Percentiles rank a stretch among this genome's conserved stretches.
Conservation (phyloP, 2,888 invertebrate species). For the Octodonta nipae region DNA sequence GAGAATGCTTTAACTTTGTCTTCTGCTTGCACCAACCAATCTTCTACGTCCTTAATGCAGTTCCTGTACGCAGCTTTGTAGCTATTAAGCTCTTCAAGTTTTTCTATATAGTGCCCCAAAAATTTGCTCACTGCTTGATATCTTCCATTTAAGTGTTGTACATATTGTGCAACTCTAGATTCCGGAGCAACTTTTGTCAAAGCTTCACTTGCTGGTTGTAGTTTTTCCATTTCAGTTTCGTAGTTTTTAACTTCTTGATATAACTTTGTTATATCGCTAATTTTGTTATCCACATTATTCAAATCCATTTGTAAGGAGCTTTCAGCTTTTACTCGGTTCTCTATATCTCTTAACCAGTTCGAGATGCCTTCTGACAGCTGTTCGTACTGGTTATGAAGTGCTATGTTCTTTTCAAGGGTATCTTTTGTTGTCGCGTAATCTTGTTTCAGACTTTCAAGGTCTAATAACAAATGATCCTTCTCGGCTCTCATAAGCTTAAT, state of each 20-base stretch:
- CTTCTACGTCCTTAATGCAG: constrained; percentile 54
- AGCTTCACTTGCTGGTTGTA: constrained; percentile 55
- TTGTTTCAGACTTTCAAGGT: constrained; percentile 55
- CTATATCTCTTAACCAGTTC: constrained; percentile 66
- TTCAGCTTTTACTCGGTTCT: constrained; percentile 60
- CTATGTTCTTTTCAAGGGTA: constrained; percentile 55
- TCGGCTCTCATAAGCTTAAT: constrained; percentile 54
- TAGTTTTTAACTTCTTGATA: constrained; percentile 51
- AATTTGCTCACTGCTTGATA: constrained; percentile 64
- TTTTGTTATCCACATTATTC: constrained; percentile 54
- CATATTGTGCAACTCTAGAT: constrained; percentile 67
- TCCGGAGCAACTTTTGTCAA: constrained; percentile 69
- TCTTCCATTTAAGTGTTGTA: constrained; percentile 61
- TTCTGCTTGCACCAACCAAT: constrained; percentile 67
- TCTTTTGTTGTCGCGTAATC: constrained; percentile 56
- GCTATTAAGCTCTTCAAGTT: constrained; percentile 54
- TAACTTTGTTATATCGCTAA: constrained; percentile 49
- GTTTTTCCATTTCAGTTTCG: constrained; percentile 50
- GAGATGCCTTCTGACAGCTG: constrained; percentile 57
- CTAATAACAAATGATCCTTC: constrained; percentile 53
- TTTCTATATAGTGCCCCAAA: constrained; percentile 53
- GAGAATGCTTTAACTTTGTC: constrained; percentile 60
- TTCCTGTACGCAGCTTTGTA: constrained; percentile 57
- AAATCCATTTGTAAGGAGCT: constrained; percentile 58
- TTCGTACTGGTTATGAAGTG: constrained; percentile 72